These are phyloP conservation scores for Macroglossus sobrinus DNA, from an alignment of 2,113 vertebrate species.

Conservation along the genomic window DNA sequence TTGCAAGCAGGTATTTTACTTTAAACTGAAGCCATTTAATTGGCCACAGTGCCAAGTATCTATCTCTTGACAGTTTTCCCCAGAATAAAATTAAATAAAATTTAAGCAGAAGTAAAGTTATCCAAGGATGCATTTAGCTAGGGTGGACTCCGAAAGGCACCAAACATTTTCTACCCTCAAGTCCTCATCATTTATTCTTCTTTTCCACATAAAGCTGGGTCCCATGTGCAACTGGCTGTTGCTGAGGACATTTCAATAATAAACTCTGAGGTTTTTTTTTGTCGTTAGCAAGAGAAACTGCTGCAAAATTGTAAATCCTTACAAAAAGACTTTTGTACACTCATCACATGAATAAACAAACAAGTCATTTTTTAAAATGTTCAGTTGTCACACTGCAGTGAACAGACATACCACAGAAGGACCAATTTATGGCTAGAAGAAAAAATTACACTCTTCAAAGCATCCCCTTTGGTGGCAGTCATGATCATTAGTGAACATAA, in stretches of 20 bases:
- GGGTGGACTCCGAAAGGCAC: not conserved
- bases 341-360: not conserved
- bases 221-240: not conserved
- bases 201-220: constrained; percentile 18
- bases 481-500: constrained; percentile 45
- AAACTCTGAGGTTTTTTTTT: not conserved
- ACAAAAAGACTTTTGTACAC: constrained; percentile 12
- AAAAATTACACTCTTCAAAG: constrained; percentile 46
- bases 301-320: constrained; percentile 23
- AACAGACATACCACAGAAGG: constrained; percentile 1
- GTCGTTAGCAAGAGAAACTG: not conserved
- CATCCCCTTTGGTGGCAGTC: constrained; percentile 26
- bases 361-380: constrained; percentile 27
- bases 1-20: not conserved
- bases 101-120: constrained; percentile 20
- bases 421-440: constrained; percentile 26
- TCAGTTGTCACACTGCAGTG: not conserved
- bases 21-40: not conserved
- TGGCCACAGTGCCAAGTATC: not conserved
- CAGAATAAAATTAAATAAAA: not conserved
- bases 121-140: not conserved
- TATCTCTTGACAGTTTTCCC: not conserved
- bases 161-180: no score
- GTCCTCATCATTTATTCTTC: not conserved
- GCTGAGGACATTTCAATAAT: constrained; percentile 30